Evolutionary conservation across 2,888 invertebrate genomes (phyloP), one percentile per base, ranked within the genome.

Genomic region (Pandemis heparana): DNA sequence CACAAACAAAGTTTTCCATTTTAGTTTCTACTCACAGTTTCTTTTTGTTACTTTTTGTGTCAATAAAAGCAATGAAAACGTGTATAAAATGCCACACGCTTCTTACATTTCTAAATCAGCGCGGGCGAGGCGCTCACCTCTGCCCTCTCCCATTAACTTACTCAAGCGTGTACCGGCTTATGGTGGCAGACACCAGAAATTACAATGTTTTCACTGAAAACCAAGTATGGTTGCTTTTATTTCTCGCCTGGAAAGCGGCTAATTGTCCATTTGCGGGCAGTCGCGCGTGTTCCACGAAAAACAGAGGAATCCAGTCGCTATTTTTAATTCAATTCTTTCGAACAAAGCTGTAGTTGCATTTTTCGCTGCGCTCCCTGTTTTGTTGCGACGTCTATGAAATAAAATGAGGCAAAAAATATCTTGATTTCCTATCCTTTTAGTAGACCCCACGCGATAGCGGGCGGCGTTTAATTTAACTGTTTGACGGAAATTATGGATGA

Each of bases 231-330:
- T 81, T 82, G 77, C 77, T 79, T 78, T 80, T 77, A 77, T 78
- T 78, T 76, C 68, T 63, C 75, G 77, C 78, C 78, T 81, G 79
- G 76, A 80, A 81, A 81, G 79, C 83, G 80, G 89, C 90, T 92
- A 92, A 92, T 92, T 91, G 92, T 92, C 92, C 90, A 92, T 92
- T 93, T 91, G 91, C 85, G 91, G 89, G 87, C 88, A 90, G 86
- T 88, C 85, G 89, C 86, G 89, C 90, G 88, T 85, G 84, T 83
- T 78, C 83, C 83, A 86, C 86, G 87, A 91, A 93, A 92, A 92
- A 91, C 89, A 90, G 86, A 87, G 84, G 87, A 89, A 85, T 77
- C 79, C 85, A 82, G 86, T 85, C 87, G 87, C 91, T 89, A 89
- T 92, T 92, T 89, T 91, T 92, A 92, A 92, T 92, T 92, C 91